Conservation (phyloP, 1,140 invertebrate species). For the Drosophila subobscura region DNA sequence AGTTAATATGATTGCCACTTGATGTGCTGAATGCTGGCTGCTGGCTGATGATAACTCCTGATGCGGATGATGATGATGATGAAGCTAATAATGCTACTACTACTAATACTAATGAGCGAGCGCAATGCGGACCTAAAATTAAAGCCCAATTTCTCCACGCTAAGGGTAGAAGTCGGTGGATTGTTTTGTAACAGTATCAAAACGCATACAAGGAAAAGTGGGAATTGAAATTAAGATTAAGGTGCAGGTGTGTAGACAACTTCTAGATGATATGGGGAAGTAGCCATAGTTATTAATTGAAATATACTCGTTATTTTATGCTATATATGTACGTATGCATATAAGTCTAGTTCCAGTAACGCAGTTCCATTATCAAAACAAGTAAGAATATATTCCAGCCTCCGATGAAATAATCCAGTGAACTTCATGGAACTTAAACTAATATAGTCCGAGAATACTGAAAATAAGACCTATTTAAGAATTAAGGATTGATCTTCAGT, state of each 20-base stretch:
- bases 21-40: slow-evolving; percentile 63
- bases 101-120: too few relatives aligned
- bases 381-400: too few relatives aligned
- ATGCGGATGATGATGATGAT: slow-evolving; percentile 17
- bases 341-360: too few relatives aligned
- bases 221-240: neutral
- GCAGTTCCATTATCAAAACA: too few relatives aligned
- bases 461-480: too few relatives aligned
- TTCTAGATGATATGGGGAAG: too few relatives aligned
- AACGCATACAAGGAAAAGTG: neutral
- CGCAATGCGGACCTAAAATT: slow-evolving; percentile 64
- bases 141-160: slow-evolving; percentile 33
- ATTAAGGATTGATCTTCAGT: too few relatives aligned
- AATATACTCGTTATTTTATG: neutral
- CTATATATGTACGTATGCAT: too few relatives aligned
- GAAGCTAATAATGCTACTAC: slow-evolving; percentile 14
- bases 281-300: neutral
- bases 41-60: slow-evolving; percentile 46
- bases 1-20: slow-evolving; percentile 81
- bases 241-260: too few relatives aligned
- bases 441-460: too few relatives aligned
- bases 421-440: too few relatives aligned
- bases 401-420: too few relatives aligned
- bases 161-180: slow-evolving; percentile 28
- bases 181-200: slow-evolving; percentile 4